Evolutionary conservation across 2,888 invertebrate species (phyloP), one percentile per base, ranked within the genome.

Genomic region (Bombylius discolor): DNA sequence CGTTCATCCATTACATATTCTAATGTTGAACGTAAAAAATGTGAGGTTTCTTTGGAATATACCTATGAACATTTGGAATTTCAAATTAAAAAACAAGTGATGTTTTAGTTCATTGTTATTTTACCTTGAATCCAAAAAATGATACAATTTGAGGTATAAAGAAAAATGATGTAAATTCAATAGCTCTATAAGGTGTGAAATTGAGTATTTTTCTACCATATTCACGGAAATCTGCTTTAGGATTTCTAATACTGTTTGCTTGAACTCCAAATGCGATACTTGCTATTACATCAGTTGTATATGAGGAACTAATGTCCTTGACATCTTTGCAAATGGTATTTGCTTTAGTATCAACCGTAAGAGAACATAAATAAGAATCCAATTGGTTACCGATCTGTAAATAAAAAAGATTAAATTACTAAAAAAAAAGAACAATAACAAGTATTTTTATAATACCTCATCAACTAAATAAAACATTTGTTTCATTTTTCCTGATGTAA

Each of bases 401-500:
- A 32, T 45, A 8, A 5, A 49, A 23, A 32, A 33, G 6, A 36
- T 36, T 36, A 36, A 8, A 3, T 36, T 36, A 8, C 1, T 9
- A 23, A 23, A 23, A 23, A 23, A 23, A 8, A 36, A 6, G 36
- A 6, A 51, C 60, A 51, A 59, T 53, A 57, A 72, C 70, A 42
- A 7, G 1, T 8, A 36, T 36, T 36, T 4, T 5, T 4, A 36
- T 36, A 42, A 8, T 42, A 42, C 39, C 2, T 42, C 39, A 42
- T 42, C 11, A 8, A 42, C 39, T 11, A 73, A 60, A 1, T 65
- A 63, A 65, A 72, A 73, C 71, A 72, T 70, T 56, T 70, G 69
- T 51, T 73, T 74, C 1, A 74, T 63, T 53, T 73, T 73, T 5
- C 70, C 73, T 51, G 68, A 70, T 1, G 75, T 76, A 59, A 76